A percentile compares a stretch with the other conserved stretches of the same genome.
Evolutionary conservation across 2,888 invertebrate genomes (phyloP).

Genomic region (Halictus ligatus): DNA sequence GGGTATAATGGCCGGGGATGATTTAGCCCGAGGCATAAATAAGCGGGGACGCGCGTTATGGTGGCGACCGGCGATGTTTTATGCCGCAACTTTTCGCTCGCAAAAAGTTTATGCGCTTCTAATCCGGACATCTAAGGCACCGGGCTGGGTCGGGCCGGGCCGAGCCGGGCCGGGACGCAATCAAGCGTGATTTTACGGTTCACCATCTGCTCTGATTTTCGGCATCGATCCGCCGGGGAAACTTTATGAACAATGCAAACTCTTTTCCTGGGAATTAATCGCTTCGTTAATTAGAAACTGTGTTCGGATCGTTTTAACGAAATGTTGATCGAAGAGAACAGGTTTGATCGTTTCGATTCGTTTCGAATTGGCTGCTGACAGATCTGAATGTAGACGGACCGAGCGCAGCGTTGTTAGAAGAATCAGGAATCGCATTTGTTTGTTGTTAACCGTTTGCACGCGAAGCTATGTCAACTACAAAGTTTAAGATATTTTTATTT

Average conservation of each 20-base stretch:
- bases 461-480: too few relatives aligned
- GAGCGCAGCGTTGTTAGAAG: too few relatives aligned
- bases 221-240: neutral
- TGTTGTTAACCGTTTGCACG: too few relatives aligned
- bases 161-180: slow-evolving; percentile 4
- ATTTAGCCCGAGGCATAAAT: slow-evolving; percentile 68
- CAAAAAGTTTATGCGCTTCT: slow-evolving; percentile 62
- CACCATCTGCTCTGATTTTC: slow-evolving; percentile 3
- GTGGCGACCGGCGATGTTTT: slow-evolving; percentile 59
- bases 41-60: slow-evolving; percentile 60
- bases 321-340: neutral
- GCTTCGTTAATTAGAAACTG: neutral
- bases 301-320: neutral
- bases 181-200: slow-evolving; percentile 35
- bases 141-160: neutral
- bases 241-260: neutral
- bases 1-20: slow-evolving; percentile 57
- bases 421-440: too few relatives aligned
- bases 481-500: too few relatives aligned
- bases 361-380: too few relatives aligned
- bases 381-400: too few relatives aligned
- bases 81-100: slow-evolving; percentile 67
- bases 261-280: neutral
- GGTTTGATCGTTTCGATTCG: too few relatives aligned
- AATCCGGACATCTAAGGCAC: slow-evolving; percentile 29